These are phyloP conservation scores for Heliconius ismenius DNA, from an alignment of 2,888 invertebrate genomes.

Conservation along the genomic window DNA sequence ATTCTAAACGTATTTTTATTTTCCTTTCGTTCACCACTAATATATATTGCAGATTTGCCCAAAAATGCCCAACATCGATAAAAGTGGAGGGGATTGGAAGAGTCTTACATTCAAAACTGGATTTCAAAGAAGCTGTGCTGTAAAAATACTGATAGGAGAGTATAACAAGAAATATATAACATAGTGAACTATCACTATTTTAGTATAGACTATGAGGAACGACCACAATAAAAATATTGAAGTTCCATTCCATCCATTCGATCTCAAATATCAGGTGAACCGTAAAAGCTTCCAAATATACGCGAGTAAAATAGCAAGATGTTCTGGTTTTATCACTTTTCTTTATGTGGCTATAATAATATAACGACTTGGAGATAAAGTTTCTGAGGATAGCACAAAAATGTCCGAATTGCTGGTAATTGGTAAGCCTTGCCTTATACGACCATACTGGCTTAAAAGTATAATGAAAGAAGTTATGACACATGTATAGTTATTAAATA, in stretches of 20 bases:
- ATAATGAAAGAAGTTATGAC: slow-evolving; percentile 18
- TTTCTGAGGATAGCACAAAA: slow-evolving; percentile 29
- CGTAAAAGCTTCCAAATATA: slow-evolving; percentile 45
- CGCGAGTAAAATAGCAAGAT: slow-evolving; percentile 56
- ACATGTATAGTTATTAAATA: neutral
- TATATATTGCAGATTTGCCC: too few relatives aligned
- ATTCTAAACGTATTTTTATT: too few relatives aligned
- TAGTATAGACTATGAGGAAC: slow-evolving; percentile 4
- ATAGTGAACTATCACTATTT: slow-evolving; percentile 13
- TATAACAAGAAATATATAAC: neutral
- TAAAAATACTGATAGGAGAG: too few relatives aligned
- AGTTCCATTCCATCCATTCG: slow-evolving; percentile 23
- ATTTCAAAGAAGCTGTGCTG: too few relatives aligned
- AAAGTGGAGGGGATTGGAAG: too few relatives aligned
- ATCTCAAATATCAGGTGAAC: slow-evolving; percentile 36
- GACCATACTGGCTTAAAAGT: slow-evolving; percentile 7
- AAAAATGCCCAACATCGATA: too few relatives aligned
- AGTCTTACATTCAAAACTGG: too few relatives aligned
- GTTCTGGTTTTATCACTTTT: slow-evolving; percentile 50
- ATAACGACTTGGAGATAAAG: slow-evolving; percentile 38
- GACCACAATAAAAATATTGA: slow-evolving; percentile 34
- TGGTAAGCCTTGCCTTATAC: slow-evolving; percentile 22
- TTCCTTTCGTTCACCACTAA: too few relatives aligned
- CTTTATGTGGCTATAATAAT: slow-evolving; percentile 39
- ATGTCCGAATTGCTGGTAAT: slow-evolving; percentile 33